Evolutionary conservation across 2,797 vertebrate species (phyloP).

Genomic region (Malacoraja senta): DNA sequence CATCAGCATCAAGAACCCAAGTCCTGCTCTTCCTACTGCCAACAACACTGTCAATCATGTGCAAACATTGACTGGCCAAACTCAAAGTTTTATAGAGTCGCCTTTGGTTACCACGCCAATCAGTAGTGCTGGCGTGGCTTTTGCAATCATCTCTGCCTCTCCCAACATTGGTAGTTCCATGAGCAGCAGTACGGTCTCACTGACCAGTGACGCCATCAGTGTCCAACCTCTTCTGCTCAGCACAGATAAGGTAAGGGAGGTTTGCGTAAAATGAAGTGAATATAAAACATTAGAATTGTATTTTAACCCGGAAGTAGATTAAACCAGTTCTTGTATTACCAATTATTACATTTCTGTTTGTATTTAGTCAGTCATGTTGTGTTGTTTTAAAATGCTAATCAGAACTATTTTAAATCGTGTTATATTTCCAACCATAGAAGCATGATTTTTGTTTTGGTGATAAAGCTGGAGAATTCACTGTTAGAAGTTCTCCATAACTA

Average conservation of each 20-base stretch:
- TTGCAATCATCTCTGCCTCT: conserved; percentile 87
- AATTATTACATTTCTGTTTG: not conserved
- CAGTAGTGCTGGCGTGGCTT: conserved; percentile 75
- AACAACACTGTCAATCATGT: conserved; percentile 85
- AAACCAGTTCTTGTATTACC: not conserved
- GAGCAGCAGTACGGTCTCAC: conserved; percentile 58
- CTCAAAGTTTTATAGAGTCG: conserved; percentile 50
- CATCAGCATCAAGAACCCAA: conserved; percentile 70
- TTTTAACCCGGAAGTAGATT: not conserved
- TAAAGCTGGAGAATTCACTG: not conserved
- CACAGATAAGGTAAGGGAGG: conserved; percentile 65
- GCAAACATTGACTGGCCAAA: conserved; percentile 59
- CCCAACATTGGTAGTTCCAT: conserved; percentile 61
- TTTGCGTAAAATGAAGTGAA: not conserved
- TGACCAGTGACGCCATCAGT: conserved; percentile 74
- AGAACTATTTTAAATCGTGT: not conserved
- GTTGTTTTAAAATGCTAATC: not conserved
- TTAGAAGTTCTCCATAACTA: not conserved
- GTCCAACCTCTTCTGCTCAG: conserved; percentile 77
- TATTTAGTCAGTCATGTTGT: not conserved
- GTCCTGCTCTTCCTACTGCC: conserved; percentile 80
- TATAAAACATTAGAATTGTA: not conserved
- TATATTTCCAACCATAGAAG: not conserved
- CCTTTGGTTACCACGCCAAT: conserved; percentile 57
- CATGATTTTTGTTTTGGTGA: not conserved